A percentile compares a stretch with the other conserved stretches of the same genome.
phyloP scores from a whole-genome alignment of 2,113 vertebrate genomes.

The Chinchilla lanigera region DNA sequence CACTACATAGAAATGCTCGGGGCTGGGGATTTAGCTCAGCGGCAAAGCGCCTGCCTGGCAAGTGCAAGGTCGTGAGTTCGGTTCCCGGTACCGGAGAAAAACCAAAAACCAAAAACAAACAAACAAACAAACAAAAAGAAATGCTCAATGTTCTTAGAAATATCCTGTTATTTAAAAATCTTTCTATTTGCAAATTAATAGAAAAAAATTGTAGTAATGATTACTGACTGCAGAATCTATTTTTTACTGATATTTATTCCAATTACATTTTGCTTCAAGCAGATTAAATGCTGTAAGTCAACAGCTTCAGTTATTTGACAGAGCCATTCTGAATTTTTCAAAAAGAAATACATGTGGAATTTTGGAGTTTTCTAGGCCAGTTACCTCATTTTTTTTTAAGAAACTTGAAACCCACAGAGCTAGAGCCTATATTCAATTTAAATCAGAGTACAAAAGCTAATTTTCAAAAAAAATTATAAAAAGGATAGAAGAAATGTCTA shows the following conservation, averaged over 20 bases:
- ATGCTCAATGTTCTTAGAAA: neutral
- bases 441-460: neutral
- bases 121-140: too few relatives aligned
- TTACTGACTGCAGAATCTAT: neutral
- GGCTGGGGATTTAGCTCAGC: too few relatives aligned
- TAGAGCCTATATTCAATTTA: neutral
- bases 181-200: slow-evolving; percentile 13
- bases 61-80: too few relatives aligned
- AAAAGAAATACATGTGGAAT: slow-evolving; percentile 48
- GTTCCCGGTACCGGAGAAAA: too few relatives aligned
- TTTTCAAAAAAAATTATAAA: neutral
- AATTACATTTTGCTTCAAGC: neutral
- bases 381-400: slow-evolving; percentile 33
- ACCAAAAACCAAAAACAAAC: too few relatives aligned
- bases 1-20: neutral
- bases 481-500: neutral
- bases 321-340: neutral
- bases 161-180: slow-evolving; percentile 9
- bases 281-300: neutral
- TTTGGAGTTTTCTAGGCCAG: neutral
- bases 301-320: neutral
- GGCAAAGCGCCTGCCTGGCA: too few relatives aligned
- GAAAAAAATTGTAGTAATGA: neutral
- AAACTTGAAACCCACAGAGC: slow-evolving; percentile 25
- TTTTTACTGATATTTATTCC: slow-evolving; percentile 25